Evolutionary conservation across 2,113 vertebrate genomes (phyloP).

Genomic region (Tauraco erythrolophus): DNA sequence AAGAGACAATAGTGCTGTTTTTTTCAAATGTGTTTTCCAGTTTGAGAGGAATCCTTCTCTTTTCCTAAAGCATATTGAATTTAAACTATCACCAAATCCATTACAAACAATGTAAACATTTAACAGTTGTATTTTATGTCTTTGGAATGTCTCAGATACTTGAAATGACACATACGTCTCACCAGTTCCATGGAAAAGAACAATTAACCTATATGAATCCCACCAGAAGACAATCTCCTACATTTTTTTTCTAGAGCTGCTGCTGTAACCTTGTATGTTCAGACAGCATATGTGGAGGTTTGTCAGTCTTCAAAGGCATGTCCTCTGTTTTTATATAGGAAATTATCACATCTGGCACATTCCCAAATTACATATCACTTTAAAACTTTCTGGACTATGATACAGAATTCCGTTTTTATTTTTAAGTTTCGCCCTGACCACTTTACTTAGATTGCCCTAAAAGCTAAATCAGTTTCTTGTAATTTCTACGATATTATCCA

Average conservation of each 20-base stretch:
- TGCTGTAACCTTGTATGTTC: background rate
- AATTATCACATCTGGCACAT: background rate
- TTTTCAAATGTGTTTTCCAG: background rate
- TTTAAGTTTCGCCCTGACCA: background rate
- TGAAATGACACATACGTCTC: background rate
- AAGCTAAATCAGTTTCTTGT: background rate
- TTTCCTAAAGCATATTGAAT: background rate
- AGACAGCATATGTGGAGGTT: background rate
- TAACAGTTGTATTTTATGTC: background rate
- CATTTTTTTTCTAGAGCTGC: background rate
- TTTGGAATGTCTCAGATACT: background rate
- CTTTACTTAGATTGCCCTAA: background rate
- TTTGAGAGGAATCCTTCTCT: background rate
- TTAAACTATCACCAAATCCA: background rate
- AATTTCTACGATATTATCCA: background rate
- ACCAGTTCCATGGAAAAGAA: background rate
- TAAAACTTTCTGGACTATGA: background rate
- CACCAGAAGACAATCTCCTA: background rate
- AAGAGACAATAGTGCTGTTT: fast-evolving
- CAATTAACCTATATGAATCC: background rate
- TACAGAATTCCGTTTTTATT: background rate
- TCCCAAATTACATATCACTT: background rate
- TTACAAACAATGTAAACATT: background rate
- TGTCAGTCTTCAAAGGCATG: background rate
- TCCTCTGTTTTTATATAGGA: background rate